Percentiles rank a stretch among this genome's conserved stretches.
These are phyloP conservation scores for Heterodera carotae DNA, from an alignment of 1,140 invertebrate species.

Conservation along the genomic window DNA sequence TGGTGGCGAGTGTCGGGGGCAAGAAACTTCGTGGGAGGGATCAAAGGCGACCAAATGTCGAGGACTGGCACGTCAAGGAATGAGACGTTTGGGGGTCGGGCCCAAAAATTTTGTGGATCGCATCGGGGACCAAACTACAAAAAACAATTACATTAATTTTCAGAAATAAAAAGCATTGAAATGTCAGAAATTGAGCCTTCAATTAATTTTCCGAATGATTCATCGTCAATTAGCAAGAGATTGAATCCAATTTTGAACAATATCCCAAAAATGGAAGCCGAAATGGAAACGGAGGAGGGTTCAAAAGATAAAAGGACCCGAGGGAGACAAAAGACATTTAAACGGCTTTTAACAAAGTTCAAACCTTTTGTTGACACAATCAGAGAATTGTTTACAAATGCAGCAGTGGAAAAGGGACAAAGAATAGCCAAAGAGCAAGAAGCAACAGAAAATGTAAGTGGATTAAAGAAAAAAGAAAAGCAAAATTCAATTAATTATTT, in stretches of 20 bases:
- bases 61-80: too few species aligned
- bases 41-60: too few species aligned
- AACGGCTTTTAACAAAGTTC: background rate
- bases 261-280: background rate
- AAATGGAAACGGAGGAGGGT: background rate
- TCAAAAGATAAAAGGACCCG: background rate
- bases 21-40: too few species aligned
- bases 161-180: background rate
- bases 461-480: background rate
- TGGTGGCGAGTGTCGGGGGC: too few species aligned
- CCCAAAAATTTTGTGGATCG: too few species aligned
- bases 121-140: too few species aligned
- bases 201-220: background rate
- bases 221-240: background rate
- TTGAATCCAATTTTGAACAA: background rate
- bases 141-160: background rate
- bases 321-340: background rate
- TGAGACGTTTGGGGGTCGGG: too few species aligned
- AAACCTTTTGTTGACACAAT: background rate
- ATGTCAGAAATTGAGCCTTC: background rate
- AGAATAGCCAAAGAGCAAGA: too few species aligned
- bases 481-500: too few species aligned
- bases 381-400: background rate
- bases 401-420: background rate
- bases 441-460: background rate